Evolutionary conservation across 1,140 invertebrate genomes (phyloP), one percentile per base, ranked within the genome.

Genomic region (Drosophila suzukii): DNA sequence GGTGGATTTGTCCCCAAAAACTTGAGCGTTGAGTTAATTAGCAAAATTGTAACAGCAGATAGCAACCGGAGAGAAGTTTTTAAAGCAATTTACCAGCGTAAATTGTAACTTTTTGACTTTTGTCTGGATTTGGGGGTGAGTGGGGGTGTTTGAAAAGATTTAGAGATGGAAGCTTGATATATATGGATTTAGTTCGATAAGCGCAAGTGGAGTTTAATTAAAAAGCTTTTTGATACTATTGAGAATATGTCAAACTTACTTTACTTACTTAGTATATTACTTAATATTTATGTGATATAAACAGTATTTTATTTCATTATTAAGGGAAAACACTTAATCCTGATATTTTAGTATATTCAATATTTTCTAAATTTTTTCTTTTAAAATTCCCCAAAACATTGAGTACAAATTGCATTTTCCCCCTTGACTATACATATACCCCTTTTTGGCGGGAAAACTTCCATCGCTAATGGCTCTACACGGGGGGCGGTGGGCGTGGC

Each of bases 1-100:
- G 47, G 41, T 39, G 43, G 44, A 65, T 58, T 36, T 54, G 39
- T 47, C 57, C 61, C 50, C 63, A 68, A 51, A 51, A 66, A 75
- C 72, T 85, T 85, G 77, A 71, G 82, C 77, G 76, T 77, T 80
- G 84, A 88, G 84, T 88, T 88, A 88, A 88, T 88, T 88, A 88
- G 84, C 55, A 75, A 88, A 88, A 88, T 88, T 88, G 84, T 84
- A 78, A 70, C 77, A 32, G 68, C 68, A 78, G 84, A 83, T 88
- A 86, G 83, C 83, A 78, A 59, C 66, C 61, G 57, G 30, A 63
- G 63, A 60, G 66, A 89, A 89, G 68, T 88, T 88, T 89, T 89
- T 88, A 89, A 88, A 88, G 84, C 84, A 84, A 89, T 88, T 84
- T 88, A 89, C 84, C 84, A 89, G 81, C 84, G 84, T 80, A 88